Evolutionary conservation across 2,113 vertebrate genomes (phyloP).

Genomic region (Petrocephalus zakoni): DNA sequence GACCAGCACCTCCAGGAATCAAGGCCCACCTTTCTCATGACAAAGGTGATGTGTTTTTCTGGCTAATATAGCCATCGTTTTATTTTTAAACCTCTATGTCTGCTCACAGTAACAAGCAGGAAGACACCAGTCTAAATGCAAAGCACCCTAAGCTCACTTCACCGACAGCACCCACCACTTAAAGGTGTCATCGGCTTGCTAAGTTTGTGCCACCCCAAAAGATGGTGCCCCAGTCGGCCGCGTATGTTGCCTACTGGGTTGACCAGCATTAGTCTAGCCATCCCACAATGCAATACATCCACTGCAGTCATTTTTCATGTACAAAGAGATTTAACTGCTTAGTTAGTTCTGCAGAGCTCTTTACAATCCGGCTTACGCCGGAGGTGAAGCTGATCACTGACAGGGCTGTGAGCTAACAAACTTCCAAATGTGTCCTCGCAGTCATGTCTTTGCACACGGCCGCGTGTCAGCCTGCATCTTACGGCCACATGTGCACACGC

Average conservation of each 20-base stretch:
- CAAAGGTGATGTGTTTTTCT: background rate
- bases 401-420: background rate
- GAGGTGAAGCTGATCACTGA: background rate
- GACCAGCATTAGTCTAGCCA: background rate
- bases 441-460: background rate
- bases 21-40: background rate
- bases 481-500: background rate
- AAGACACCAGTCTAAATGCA: background rate
- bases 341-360: background rate
- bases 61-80: background rate
- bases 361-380: background rate
- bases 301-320: background rate
- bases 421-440: background rate
- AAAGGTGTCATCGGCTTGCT: background rate
- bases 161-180: background rate
- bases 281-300: background rate
- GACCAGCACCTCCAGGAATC: background rate
- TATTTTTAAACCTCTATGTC: background rate
- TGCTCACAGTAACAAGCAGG: background rate
- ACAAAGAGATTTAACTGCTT: background rate
- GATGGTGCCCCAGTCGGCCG: background rate
- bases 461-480: background rate
- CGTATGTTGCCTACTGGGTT: background rate
- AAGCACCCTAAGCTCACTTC: background rate
- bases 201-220: background rate